A percentile compares a stretch with the other conserved stretches of the same genome.
Conservation (phyloP, 2,888 invertebrate genomes). For the Orthonychiurus folsomi region DNA sequence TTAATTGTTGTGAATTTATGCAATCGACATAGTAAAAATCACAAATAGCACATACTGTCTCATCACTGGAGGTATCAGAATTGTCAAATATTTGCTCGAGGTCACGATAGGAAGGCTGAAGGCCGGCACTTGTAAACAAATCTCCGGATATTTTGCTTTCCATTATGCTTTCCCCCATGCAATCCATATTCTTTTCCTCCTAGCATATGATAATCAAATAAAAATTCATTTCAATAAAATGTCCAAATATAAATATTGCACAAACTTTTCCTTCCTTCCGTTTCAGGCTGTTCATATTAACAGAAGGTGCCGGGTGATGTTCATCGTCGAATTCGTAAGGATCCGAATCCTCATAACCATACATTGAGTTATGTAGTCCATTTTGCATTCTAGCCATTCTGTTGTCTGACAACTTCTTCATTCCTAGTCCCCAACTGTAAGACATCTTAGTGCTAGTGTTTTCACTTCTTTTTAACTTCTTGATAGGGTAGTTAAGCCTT, state of each 20-base stretch:
- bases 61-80: conserved; percentile 80
- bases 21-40: not conserved
- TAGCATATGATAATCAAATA: conserved; percentile 9
- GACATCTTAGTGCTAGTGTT: conserved; percentile 22
- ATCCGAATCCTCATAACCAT: conserved; percentile 45
- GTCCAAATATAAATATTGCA: not conserved
- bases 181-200: conserved; percentile 40
- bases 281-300: conserved; percentile 46
- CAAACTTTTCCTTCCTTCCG: conserved; percentile 46
- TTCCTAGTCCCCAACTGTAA: conserved; percentile 39
- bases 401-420: conserved; percentile 31
- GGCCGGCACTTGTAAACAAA: conserved; percentile 76
- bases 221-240: conserved; percentile 11
- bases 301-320: conserved; percentile 43
- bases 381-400: not conserved
- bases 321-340: conserved; percentile 67
- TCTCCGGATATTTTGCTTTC: conserved; percentile 41
- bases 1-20: no score
- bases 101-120: conserved; percentile 79
- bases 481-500: conserved; percentile 84
- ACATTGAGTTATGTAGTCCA: not conserved
- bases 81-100: conserved; percentile 91
- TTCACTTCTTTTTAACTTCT: conserved; percentile 61
- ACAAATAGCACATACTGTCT: conserved; percentile 43
- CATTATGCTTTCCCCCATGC: not conserved